Conservation (phyloP, 2,113 vertebrate species). For the Eptesicus fuscus region DNA sequence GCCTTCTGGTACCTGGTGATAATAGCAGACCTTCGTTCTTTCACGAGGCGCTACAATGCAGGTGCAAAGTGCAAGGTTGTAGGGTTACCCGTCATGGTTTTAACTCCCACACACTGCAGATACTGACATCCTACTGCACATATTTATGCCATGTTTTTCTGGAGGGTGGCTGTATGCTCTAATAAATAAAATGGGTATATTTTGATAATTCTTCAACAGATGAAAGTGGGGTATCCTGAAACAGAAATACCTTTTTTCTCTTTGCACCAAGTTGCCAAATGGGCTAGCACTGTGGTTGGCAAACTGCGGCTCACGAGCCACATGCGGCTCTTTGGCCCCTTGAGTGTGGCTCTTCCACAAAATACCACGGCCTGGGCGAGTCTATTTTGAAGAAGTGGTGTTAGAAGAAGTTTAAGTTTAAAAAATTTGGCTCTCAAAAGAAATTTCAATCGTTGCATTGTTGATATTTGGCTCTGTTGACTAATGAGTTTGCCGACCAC, state of each 20-base stretch:
- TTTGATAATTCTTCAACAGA: neutral
- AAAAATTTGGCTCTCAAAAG: too few species aligned
- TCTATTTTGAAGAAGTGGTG: too few species aligned
- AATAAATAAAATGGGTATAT: neutral
- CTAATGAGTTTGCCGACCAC: too few species aligned
- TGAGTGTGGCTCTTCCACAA: too few species aligned
- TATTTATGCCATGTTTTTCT: neutral
- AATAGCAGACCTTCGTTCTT: neutral
- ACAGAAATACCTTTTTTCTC: neutral
- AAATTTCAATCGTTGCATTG: too few species aligned
- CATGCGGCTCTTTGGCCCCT: too few species aligned
- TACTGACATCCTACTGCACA: neutral
- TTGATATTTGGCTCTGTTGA: too few species aligned
- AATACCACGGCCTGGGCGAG: too few species aligned
- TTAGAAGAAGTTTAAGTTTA: too few species aligned
- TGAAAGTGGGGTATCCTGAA: neutral
- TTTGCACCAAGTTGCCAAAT: neutral
- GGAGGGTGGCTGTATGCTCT: neutral
- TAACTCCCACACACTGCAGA: neutral
- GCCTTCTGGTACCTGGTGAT: neutral
- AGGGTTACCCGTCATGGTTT: too few species aligned
- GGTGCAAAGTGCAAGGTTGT: neutral
- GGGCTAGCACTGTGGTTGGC: too few species aligned
- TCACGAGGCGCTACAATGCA: fast-evolving
- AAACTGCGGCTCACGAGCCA: too few species aligned